Conservation (phyloP, 2,797 vertebrate genomes). For the Acanthurus tractus region DNA sequence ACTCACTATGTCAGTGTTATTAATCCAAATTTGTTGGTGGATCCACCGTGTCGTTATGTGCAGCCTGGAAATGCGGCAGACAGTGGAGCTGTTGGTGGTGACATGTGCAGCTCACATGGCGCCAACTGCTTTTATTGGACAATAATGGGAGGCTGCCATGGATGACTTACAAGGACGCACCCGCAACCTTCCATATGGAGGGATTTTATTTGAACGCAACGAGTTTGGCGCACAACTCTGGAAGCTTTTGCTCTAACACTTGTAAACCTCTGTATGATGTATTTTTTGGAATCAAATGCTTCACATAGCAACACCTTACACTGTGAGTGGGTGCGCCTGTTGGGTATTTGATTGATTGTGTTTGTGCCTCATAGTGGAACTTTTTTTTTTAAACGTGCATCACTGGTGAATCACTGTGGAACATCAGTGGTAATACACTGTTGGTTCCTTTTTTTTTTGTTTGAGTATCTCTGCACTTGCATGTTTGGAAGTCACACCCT, state of each 20-base stretch:
- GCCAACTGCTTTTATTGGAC: slow-evolving; percentile 78
- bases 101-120: slow-evolving; percentile 65
- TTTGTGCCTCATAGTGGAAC: slow-evolving; percentile 27
- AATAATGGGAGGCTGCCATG: slow-evolving; percentile 74
- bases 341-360: slow-evolving; percentile 48
- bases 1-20: slow-evolving; percentile 7
- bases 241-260: slow-evolving; percentile 27
- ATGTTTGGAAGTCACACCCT: slow-evolving; percentile 2
- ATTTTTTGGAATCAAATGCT: slow-evolving; percentile 27
- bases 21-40: slow-evolving; percentile 26
- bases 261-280: slow-evolving; percentile 42
- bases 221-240: slow-evolving; percentile 18
- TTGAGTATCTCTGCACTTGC: not conserved
- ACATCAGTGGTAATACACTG: slow-evolving; percentile 19
- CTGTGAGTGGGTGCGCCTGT: slow-evolving; percentile 35
- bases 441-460: not conserved
- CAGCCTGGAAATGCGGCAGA: slow-evolving; percentile 56
- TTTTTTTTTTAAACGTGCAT: slow-evolving; percentile 32
- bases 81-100: slow-evolving; percentile 58
- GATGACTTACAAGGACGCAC: slow-evolving; percentile 73
- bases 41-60: not conserved
- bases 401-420: slow-evolving; percentile 24
- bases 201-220: slow-evolving; percentile 48
- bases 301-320: slow-evolving; percentile 35
- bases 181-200: slow-evolving; percentile 58